phyloP scores from a whole-genome alignment of 2,113 vertebrate genomes.

The Lamprotornis superbus region DNA sequence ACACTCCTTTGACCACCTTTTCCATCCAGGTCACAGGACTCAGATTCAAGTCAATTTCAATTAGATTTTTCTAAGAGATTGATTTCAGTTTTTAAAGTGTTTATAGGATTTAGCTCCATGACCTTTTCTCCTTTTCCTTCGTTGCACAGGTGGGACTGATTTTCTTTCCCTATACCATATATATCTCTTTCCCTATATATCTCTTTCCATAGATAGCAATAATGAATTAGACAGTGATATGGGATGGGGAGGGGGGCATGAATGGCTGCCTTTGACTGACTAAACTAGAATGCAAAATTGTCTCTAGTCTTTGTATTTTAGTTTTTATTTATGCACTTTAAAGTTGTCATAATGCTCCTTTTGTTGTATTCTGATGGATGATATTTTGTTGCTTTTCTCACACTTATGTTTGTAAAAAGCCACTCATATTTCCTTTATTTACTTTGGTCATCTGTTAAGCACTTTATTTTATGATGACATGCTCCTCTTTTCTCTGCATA shows the following conservation, averaged over 20 bases:
- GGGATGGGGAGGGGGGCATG: neutral
- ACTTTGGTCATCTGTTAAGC: neutral
- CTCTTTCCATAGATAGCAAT: neutral
- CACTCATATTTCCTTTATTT: neutral
- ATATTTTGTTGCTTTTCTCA: neutral
- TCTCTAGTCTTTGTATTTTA: neutral
- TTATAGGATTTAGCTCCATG: neutral
- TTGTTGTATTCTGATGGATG: neutral
- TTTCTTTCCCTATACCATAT: neutral
- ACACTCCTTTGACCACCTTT: neutral
- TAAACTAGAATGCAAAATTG: neutral
- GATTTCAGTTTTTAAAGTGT: neutral
- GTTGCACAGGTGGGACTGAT: neutral
- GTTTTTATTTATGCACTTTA: neutral
- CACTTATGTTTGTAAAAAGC: neutral
- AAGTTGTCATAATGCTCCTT: neutral
- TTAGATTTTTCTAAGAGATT: constrained; percentile 26
- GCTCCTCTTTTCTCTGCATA: neutral
- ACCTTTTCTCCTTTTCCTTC: neutral
- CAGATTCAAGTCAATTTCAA: neutral
- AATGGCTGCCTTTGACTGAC: neutral
- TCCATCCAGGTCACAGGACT: neutral
- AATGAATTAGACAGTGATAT: neutral
- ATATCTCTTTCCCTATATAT: neutral
- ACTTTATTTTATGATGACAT: neutral